Evolutionary conservation across 2,888 invertebrate genomes (phyloP).

Genomic region (Tenthredo livida): DNA sequence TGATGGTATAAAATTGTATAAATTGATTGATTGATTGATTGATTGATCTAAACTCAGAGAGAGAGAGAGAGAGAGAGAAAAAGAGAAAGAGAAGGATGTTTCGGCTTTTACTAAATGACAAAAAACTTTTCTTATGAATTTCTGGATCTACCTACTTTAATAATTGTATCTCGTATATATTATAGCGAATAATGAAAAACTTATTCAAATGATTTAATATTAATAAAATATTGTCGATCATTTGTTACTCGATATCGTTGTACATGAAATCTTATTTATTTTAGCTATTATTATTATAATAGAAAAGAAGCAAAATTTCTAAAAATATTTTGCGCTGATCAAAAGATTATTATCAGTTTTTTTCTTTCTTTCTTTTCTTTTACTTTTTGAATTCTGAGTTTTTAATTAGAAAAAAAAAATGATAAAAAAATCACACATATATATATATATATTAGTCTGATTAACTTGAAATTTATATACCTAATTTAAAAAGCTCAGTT

Average conservation of each 20-base stretch:
- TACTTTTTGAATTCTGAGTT: background rate
- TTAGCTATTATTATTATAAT: background rate
- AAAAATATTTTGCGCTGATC: background rate
- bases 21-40: background rate
- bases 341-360: background rate
- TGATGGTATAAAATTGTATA: background rate
- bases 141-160: background rate
- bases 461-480: background rate
- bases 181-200: background rate
- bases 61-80: background rate
- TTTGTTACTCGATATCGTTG: background rate
- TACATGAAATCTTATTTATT: background rate
- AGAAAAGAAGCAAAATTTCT: background rate
- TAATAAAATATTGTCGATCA: slow-evolving; percentile 6
- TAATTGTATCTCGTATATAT: background rate
- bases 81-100: background rate
- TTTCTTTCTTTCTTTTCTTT: background rate
- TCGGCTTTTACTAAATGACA: background rate
- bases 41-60: background rate
- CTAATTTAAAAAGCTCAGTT: background rate
- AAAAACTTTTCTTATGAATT: background rate
- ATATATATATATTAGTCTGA: background rate
- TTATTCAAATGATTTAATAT: slow-evolving; percentile 1
- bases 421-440: background rate
- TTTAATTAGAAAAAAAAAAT: background rate